Evolutionary conservation across 2,797 vertebrate species (phyloP).

Genomic region (Euphonia xanthogaster): DNA sequence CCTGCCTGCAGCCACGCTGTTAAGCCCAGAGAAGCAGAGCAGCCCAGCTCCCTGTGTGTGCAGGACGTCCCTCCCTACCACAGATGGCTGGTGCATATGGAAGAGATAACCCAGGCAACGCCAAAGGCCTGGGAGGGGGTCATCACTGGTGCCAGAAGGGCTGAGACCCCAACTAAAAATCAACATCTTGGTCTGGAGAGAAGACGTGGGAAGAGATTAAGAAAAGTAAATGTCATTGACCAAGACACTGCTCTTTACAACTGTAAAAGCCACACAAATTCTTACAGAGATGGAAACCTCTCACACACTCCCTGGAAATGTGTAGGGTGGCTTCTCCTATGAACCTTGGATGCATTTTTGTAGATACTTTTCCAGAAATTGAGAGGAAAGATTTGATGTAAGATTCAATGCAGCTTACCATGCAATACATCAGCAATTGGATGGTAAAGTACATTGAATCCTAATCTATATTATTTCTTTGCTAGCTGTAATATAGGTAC

Average conservation of each 20-base stretch:
- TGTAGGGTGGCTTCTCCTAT: not conserved
- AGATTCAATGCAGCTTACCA: not conserved
- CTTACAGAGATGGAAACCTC: not conserved
- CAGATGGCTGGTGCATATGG: too few relatives aligned
- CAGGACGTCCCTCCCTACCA: fast-evolving
- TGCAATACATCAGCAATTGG: not conserved
- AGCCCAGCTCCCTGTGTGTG: fast-evolving
- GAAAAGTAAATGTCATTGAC: not conserved
- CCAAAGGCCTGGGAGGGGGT: not conserved
- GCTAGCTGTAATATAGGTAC: not conserved
- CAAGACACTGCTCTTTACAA: not conserved
- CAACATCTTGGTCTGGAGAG: not conserved
- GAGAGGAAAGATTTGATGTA: not conserved
- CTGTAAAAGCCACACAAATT: not conserved
- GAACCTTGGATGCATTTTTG: fast-evolving
- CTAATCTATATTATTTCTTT: not conserved
- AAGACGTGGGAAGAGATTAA: not conserved
- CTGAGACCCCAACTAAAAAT: not conserved
- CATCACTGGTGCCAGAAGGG: not conserved
- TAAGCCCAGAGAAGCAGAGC: not conserved
- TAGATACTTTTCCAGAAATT: not conserved
- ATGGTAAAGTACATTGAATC: not conserved
- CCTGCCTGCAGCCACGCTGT: fast-evolving
- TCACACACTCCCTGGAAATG: not conserved
- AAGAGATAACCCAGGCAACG: not conserved